Percentiles rank a stretch among this genome's conserved stretches.
Conservation (phyloP, 2,888 invertebrate genomes). For the Drosophila robusta region DNA sequence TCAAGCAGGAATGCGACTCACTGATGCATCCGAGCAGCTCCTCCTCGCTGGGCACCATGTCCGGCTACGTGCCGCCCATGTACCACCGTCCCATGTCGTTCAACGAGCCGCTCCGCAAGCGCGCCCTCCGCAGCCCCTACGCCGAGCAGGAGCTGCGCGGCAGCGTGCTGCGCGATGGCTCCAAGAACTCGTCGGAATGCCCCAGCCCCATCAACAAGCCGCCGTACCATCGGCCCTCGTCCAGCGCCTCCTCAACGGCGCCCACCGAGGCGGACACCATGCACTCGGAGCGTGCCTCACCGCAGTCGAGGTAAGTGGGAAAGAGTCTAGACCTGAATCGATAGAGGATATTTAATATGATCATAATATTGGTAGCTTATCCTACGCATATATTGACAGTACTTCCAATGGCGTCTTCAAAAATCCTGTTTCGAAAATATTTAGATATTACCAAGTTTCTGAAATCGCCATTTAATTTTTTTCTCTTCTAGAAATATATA, state of each 20-base stretch:
- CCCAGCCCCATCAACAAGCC: constrained; percentile 86
- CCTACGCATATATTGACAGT: too few relatives aligned
- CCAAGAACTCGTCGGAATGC: constrained; percentile 85
- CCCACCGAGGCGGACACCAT: constrained; percentile 85
- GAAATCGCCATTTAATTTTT: too few relatives aligned
- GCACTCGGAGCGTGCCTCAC: constrained; percentile 85
- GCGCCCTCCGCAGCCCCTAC: constrained; percentile 87
- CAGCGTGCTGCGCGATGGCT: constrained; percentile 88
- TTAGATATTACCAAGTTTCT: too few relatives aligned
- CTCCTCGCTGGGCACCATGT: constrained; percentile 83
- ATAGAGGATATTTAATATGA: too few relatives aligned
- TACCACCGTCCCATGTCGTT: constrained; percentile 85
- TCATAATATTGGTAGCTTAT: too few relatives aligned
- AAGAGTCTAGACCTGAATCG: constrained; percentile 17
- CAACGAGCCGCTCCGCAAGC: constrained; percentile 86
- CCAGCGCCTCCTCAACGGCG: constrained; percentile 85
- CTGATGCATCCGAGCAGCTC: constrained; percentile 84
- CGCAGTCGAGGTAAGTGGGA: constrained; percentile 85
- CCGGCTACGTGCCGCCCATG: constrained; percentile 84
- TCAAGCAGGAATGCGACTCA: constrained; percentile 85
- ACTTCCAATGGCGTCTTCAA: too few relatives aligned
- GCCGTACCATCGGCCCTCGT: constrained; percentile 84
- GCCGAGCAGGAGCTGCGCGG: constrained; percentile 86
- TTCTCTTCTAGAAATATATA: too few relatives aligned
- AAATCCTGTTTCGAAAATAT: too few relatives aligned